Conservation (phyloP, 2,888 invertebrate species). For the Pandemis heparana region DNA sequence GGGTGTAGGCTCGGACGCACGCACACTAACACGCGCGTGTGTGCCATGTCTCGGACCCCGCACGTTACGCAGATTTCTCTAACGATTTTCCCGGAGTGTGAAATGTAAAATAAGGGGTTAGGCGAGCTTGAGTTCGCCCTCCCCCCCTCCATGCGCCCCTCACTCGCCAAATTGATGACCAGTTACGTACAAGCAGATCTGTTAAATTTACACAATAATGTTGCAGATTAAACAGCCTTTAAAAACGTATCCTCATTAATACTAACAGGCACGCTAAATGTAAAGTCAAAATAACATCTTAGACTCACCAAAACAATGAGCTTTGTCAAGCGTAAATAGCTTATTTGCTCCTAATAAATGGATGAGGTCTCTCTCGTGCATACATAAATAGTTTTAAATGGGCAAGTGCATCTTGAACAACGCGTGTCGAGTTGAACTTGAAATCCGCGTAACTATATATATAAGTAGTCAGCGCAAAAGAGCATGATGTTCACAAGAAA, state of each 20-base stretch:
- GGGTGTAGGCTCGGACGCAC: conserved; percentile 67
- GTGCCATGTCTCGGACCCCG: conserved; percentile 82
- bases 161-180: conserved; percentile 83
- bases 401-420: neutral
- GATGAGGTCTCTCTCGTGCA: too few relatives aligned
- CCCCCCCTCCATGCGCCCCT: conserved; percentile 58
- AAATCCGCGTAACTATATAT: neutral
- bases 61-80: conserved; percentile 85
- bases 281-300: neutral
- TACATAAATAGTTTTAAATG: too few relatives aligned
- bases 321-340: neutral
- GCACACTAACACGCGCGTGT: conserved; percentile 56
- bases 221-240: conserved; percentile 57
- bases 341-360: too few relatives aligned
- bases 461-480: too few relatives aligned
- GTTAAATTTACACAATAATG: conserved; percentile 77
- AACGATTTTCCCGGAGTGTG: conserved; percentile 86
- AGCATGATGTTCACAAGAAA: too few relatives aligned
- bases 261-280: neutral
- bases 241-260: neutral
- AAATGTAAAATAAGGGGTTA: conserved; percentile 86
- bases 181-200: conserved; percentile 78
- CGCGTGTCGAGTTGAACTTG: neutral
- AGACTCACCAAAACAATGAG: neutral
- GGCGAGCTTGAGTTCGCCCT: conserved; percentile 73